A percentile compares a stretch with the other conserved stretches of the same genome.
Conservation (phyloP, 2,797 vertebrate species). For the Malacoraja senta region DNA sequence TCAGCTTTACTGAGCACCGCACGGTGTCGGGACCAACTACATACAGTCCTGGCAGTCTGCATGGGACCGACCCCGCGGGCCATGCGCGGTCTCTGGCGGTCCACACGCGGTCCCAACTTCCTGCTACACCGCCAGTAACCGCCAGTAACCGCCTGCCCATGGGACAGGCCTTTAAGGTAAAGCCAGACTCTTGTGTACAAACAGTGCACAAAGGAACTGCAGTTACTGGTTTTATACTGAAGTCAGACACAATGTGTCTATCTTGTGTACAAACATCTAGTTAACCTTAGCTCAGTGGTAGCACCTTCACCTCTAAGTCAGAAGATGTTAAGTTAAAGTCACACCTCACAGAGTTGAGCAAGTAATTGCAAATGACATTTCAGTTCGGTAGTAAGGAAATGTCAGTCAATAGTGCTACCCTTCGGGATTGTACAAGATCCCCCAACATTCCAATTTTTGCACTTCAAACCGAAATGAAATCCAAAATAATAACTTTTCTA, state of each 20-base stretch:
- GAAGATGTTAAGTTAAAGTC: background rate
- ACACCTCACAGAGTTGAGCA: background rate
- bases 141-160: no score
- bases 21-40: no score
- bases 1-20: no score
- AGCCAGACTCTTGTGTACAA: background rate
- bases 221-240: no score
- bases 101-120: no score
- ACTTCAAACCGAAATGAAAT: background rate
- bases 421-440: background rate
- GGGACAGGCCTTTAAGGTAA: no score
- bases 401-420: background rate
- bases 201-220: no score
- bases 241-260: no score
- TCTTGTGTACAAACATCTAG: background rate
- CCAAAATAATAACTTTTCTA: background rate
- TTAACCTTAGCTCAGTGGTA: background rate
- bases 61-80: no score
- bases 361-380: background rate
- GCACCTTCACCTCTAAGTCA: background rate
- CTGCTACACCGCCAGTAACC: no score
- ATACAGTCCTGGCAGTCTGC: no score
- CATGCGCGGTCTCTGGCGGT: no score
- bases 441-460: background rate
- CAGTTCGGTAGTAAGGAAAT: background rate